A percentile compares a stretch with the other conserved stretches of the same genome.
Conservation (phyloP, 2,888 invertebrate genomes). For the Onchidella celtica region DNA sequence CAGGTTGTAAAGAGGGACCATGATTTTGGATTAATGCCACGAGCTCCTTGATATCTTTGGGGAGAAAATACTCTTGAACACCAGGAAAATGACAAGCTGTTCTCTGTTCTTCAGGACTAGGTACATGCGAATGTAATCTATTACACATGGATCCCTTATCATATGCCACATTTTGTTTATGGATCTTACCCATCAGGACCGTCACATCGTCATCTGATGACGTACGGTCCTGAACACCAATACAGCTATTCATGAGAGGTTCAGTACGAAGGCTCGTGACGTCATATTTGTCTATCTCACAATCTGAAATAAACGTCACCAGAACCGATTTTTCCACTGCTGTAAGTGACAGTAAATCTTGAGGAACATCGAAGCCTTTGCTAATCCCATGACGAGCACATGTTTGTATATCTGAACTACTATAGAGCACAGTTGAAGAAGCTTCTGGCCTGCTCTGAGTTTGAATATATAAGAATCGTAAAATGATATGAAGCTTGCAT, state of each 20-base stretch:
- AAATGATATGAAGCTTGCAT: background rate
- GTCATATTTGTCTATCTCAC: no score
- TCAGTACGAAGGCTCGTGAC: no score
- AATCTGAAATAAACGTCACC: slow-evolving; percentile 2
- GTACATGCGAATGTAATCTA: no score
- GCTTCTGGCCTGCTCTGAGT: no score
- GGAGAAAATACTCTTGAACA: slow-evolving; percentile 7
- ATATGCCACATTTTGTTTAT: background rate
- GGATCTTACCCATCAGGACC: background rate
- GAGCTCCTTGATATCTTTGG: background rate
- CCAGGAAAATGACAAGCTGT: background rate
- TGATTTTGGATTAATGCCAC: background rate
- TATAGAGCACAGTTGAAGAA: no score
- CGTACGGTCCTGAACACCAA: background rate
- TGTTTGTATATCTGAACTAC: no score
- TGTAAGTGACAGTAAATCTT: background rate
- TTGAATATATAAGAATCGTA: background rate
- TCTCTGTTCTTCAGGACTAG: background rate
- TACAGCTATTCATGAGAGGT: no score
- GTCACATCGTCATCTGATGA: slow-evolving; percentile 11
- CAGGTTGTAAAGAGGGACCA: background rate
- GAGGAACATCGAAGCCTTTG: background rate
- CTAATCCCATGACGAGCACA: no score
- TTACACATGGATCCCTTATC: background rate
- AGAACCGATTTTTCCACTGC: background rate